phyloP scores from a whole-genome alignment of 2,113 vertebrate genomes.

The Meleagris gallopavo region DNA sequence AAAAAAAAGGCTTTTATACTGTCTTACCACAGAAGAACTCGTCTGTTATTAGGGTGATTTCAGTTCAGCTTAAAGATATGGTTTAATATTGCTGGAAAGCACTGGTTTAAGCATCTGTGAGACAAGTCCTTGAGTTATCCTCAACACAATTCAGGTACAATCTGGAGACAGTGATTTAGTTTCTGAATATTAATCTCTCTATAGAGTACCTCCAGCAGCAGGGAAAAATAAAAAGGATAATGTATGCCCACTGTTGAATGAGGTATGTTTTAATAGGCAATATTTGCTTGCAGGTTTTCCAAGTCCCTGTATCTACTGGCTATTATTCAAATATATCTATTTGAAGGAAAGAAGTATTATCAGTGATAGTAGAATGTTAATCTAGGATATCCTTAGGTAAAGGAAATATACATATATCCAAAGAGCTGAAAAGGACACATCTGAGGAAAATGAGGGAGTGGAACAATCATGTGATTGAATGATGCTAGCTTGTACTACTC shows the following conservation, averaged over 20 bases:
- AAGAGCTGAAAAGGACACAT: neutral
- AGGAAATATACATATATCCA: neutral
- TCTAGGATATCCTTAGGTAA: neutral
- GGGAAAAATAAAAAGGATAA: neutral
- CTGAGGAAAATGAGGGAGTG: neutral
- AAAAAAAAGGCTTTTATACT: neutral
- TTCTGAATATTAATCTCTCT: neutral
- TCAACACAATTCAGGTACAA: neutral
- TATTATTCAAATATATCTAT: no score
- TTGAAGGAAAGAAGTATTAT: neutral
- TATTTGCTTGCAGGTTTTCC: neutral
- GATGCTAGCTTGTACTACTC: neutral
- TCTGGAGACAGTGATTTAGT: neutral
- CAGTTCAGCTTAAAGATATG: neutral
- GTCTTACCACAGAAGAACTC: neutral
- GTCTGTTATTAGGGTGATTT: neutral
- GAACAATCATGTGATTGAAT: neutral
- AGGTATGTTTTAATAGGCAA: neutral
- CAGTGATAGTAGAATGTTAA: neutral
- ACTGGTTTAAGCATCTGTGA: neutral
- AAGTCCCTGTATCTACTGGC: neutral
- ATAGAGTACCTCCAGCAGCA: neutral
- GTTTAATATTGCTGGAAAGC: neutral
- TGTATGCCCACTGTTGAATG: neutral
- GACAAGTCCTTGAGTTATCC: neutral